Conservation (phyloP, 2,888 invertebrate genomes). For the Crepidodera aurea region DNA sequence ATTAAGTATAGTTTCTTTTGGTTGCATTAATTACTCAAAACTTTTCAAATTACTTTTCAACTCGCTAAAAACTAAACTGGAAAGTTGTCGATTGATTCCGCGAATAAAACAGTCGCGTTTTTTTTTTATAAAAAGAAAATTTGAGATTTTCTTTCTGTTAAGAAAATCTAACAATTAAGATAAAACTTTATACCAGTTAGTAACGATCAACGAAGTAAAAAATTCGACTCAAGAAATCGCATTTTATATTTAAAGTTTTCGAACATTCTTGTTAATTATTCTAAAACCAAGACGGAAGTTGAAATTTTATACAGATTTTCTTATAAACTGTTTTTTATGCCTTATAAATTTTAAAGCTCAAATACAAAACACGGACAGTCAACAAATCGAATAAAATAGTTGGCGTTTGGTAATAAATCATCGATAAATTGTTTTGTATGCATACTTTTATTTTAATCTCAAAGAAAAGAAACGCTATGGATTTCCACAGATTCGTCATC, state of each 20-base stretch:
- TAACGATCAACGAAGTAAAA: background rate
- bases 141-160: background rate
- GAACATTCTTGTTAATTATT: constrained; percentile 4
- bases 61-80: background rate
- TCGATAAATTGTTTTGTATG: too few relatives aligned
- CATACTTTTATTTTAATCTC: too few relatives aligned
- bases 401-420: too few relatives aligned
- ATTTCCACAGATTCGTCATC: too few relatives aligned
- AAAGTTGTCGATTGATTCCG: constrained; percentile 8
- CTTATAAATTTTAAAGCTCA: too few relatives aligned
- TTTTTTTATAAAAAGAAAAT: background rate
- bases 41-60: constrained; percentile 8
- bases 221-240: background rate
- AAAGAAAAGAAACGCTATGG: too few relatives aligned
- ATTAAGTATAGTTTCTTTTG: background rate
- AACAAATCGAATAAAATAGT: too few relatives aligned
- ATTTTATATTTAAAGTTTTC: constrained; percentile 3
- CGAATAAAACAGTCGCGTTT: background rate
- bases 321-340: too few relatives aligned
- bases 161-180: constrained; percentile 5
- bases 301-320: too few relatives aligned
- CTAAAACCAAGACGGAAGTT: background rate
- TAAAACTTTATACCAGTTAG: constrained; percentile 1
- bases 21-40: constrained; percentile 7
- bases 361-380: too few relatives aligned